Evolutionary conservation across 2,888 invertebrate species (phyloP).

Genomic region (Limnephilus marmoratus): DNA sequence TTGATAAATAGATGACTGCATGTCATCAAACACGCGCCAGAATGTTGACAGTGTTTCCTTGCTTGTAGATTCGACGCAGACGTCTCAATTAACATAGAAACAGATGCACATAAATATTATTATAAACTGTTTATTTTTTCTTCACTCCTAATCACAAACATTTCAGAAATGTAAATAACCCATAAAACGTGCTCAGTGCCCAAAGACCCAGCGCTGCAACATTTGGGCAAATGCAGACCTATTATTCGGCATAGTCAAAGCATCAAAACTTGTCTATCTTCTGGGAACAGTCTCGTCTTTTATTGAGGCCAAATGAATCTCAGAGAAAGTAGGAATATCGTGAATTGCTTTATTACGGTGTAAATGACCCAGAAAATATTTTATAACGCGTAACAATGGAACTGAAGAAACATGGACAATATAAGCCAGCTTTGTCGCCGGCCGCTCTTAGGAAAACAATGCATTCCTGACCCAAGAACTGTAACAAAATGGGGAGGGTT

Average conservation of each 20-base stretch:
- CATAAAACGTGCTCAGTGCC: not conserved
- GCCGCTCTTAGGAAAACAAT: slow-evolving; percentile 22
- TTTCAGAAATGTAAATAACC: not conserved
- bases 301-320: not conserved
- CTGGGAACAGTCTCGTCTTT: not conserved
- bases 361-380: slow-evolving; percentile 49
- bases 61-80: not conserved
- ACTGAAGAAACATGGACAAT: not conserved
- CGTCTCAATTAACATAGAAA: not conserved
- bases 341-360: slow-evolving; percentile 42
- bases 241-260: slow-evolving; percentile 6
- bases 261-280: not conserved
- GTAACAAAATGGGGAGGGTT: slow-evolving; percentile 13
- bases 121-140: not conserved
- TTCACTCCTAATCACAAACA: not conserved
- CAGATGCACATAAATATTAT: not conserved
- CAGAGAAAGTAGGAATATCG: slow-evolving; percentile 6
- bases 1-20: not conserved
- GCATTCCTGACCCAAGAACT: slow-evolving; percentile 30
- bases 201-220: not conserved
- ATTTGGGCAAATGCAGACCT: not conserved
- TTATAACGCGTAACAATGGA: slow-evolving; percentile 41
- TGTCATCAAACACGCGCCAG: not conserved
- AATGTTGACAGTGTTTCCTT: not conserved
- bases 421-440: slow-evolving; percentile 15